Percentiles rank a stretch among this genome's conserved stretches.
Evolutionary conservation across 1,140 invertebrate genomes (phyloP).

Genomic region (Lordiphosa mommai): DNA sequence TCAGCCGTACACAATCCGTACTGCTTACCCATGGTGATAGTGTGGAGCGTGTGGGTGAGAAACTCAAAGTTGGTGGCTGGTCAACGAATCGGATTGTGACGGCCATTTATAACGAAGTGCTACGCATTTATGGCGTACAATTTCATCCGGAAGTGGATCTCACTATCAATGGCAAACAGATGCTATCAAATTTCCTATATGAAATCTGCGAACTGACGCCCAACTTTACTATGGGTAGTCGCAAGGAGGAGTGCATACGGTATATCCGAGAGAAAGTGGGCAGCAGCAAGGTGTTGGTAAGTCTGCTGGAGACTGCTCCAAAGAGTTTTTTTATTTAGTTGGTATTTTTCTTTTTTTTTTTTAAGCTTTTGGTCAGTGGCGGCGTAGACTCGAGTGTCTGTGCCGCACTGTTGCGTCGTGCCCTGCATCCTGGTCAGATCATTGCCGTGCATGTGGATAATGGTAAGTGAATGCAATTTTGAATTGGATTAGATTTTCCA

Average conservation of each 20-base stretch:
- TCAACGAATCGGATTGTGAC: slow-evolving; percentile 91
- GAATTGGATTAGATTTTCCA: not conserved
- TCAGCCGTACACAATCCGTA: slow-evolving; percentile 93
- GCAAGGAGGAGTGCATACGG: slow-evolving; percentile 95
- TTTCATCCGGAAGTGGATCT: slow-evolving; percentile 98
- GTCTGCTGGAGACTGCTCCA: slow-evolving; percentile 64
- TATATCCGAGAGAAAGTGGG: slow-evolving; percentile 95
- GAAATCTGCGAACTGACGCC: slow-evolving; percentile 92
- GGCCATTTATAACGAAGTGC: slow-evolving; percentile 94
- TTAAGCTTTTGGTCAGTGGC: slow-evolving; percentile 93
- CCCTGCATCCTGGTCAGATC: slow-evolving; percentile 93
- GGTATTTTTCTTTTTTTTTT: not conserved
- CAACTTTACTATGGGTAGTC: slow-evolving; percentile 92
- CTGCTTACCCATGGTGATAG: slow-evolving; percentile 98
- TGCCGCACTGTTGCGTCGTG: slow-evolving; percentile 95
- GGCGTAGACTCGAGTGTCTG: slow-evolving; percentile 99
- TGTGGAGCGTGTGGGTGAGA: slow-evolving; percentile 93
- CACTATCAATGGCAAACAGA: slow-evolving; percentile 93
- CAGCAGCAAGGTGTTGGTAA: slow-evolving; percentile 95
- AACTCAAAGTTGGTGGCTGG: slow-evolving; percentile 90
- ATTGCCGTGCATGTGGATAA: slow-evolving; percentile 99
- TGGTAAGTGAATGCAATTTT: slow-evolving; percentile 80
- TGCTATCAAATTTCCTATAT: slow-evolving; percentile 97
- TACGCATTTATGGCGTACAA: slow-evolving; percentile 97
- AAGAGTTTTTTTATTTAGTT: too few species aligned